phyloP scores from a whole-genome alignment of 1,140 invertebrate species.

The Saccostrea echinata region DNA sequence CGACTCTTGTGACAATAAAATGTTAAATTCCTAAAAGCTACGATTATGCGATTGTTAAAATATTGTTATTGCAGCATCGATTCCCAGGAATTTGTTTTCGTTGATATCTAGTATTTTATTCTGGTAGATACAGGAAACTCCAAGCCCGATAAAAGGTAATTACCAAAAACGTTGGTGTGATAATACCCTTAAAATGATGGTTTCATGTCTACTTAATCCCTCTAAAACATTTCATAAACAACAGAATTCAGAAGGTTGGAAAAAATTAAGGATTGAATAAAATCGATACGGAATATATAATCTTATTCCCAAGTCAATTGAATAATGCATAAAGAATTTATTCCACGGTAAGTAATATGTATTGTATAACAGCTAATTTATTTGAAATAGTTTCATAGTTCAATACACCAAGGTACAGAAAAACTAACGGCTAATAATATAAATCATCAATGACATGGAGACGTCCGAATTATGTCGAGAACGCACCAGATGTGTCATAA shows the following conservation, averaged over 20 bases:
- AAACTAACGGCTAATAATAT: not conserved
- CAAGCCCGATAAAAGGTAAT: not conserved
- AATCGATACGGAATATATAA: not conserved
- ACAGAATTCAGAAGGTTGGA: too few species aligned
- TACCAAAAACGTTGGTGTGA: not conserved
- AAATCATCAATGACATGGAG: constrained; percentile 1
- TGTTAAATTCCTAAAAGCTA: not conserved
- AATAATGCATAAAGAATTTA: constrained; percentile 5
- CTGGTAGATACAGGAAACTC: not conserved
- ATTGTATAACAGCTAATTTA: not conserved
- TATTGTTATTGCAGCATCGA: not conserved
- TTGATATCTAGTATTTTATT: not conserved
- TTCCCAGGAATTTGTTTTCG: not conserved
- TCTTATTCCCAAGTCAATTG: too few species aligned
- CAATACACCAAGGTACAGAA: not conserved
- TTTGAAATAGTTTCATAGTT: not conserved
- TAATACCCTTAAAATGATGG: not conserved
- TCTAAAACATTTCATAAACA: not conserved
- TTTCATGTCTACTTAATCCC: not conserved
- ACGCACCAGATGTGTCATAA: not conserved
- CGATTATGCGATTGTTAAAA: not conserved
- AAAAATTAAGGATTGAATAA: not conserved
- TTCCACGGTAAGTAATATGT: not conserved
- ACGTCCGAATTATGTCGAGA: not conserved
- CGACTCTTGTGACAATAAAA: too few species aligned